Evolutionary conservation across 2,888 invertebrate species (phyloP), one percentile per base, ranked within the genome.

Genomic region (Pammene fasciana): DNA sequence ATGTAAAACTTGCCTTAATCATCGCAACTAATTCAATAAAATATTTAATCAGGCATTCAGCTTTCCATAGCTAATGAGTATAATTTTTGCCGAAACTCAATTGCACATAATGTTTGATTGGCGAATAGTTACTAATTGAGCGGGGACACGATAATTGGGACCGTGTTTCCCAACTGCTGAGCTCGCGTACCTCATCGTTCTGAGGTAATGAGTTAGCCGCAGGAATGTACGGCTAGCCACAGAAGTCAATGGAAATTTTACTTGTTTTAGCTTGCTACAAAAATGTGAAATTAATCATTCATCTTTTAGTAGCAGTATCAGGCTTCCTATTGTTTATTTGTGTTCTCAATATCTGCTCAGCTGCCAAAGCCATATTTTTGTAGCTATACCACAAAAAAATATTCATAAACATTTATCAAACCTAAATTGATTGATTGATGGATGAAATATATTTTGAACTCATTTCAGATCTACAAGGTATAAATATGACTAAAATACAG

Each of bases 121-220:
- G 48, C 56, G 62, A 68, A 62, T 68, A 68, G 68, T 50, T 26
- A 57, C 66, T 57, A 66, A 66, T 66, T 66, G 59, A 26, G 26
- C 26, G 14, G 54, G 67, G 54, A 26, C 48, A 57, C 50, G n/a
- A 26, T 66, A 66, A 66, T 66, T 57, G 57, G 57, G 18, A n/a
- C n/a, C 36, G 14, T 66, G 65, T 66, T 57, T 10, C 57, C 38
- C n/a, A 48, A 56, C 56, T 57, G 65, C 65, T 65, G 65, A 48
- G 64, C 16, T 56, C 26, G 46, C 65, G 16, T 48, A 55, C 46
- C 38, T 65, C 56, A 36, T 26, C 26, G 26, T 46, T n/a, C 38
- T 46, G 38, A 65, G 55, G 55, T 56, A 65, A 65, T 56, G 61
- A 61, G 61, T 46, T 38, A 60, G 11, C 60, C 36, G 36, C 34